These are phyloP conservation scores for Drosophila multiciliata DNA, from an alignment of 2,888 invertebrate species.

Conservation along the genomic window DNA sequence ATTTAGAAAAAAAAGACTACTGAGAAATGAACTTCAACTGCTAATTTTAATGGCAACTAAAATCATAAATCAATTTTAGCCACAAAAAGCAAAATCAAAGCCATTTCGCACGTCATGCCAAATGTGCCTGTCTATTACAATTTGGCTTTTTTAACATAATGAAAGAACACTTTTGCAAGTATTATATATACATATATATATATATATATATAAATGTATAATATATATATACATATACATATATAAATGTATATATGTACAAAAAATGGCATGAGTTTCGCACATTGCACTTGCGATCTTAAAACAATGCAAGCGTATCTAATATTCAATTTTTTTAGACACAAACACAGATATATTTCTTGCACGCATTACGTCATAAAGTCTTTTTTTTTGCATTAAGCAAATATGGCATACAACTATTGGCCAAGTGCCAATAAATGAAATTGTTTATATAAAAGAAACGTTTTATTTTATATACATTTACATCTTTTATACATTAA, in stretches of 20 bases:
- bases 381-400: conserved; percentile 9
- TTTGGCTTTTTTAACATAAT: conserved; percentile 17
- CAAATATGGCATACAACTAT: conserved; percentile 32
- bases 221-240: conserved; percentile 11
- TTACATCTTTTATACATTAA: not conserved
- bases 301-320: conserved; percentile 11
- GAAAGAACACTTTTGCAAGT: not conserved
- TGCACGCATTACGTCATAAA: conserved; percentile 57
- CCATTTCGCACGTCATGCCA: conserved; percentile 47
- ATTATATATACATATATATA: conserved; percentile 7
- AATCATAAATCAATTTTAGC: conserved; percentile 10
- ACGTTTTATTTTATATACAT: not conserved
- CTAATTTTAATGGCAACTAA: not conserved
- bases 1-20: conserved; percentile 17
- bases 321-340: not conserved
- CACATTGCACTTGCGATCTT: conserved; percentile 20
- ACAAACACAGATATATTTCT: conserved; percentile 23
- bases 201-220: conserved; percentile 7
- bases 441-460: conserved; percentile 16
- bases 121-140: conserved; percentile 56
- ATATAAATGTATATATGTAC: not conserved
- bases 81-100: conserved; percentile 25
- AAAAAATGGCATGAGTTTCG: conserved; percentile 21
- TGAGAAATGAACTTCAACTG: conserved; percentile 21
- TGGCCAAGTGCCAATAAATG: conserved; percentile 50